These are phyloP conservation scores for Perdita meconis DNA, from an alignment of 2,888 invertebrate genomes.

Conservation along the genomic window DNA sequence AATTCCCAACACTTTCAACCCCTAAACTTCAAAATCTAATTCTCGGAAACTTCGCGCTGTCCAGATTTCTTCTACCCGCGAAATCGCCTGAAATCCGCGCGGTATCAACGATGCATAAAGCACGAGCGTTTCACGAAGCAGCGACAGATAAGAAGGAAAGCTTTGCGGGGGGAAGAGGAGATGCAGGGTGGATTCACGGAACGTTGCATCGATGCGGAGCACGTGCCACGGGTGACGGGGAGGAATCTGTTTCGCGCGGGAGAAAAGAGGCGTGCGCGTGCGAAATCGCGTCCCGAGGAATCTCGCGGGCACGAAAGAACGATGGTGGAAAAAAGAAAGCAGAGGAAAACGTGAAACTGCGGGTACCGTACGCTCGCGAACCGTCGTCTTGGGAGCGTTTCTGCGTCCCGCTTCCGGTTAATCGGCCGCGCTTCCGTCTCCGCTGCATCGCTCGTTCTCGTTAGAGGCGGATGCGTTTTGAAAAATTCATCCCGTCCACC, in stretches of 20 bases:
- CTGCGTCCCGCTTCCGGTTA: constrained; percentile 1
- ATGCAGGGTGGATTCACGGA: constrained; percentile 44
- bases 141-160: constrained; percentile 26
- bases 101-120: constrained; percentile 36
- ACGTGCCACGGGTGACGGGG: constrained; percentile 55
- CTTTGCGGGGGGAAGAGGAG: constrained; percentile 8
- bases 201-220: constrained; percentile 46
- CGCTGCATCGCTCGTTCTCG: neutral
- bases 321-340: constrained; percentile 12
- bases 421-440: neutral
- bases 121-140: constrained; percentile 5
- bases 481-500: constrained; percentile 25
- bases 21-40: too few species aligned
- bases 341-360: neutral
- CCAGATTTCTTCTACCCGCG: neutral
- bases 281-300: constrained; percentile 17
- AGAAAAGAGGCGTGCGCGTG: constrained; percentile 28
- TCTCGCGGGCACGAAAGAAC: constrained; percentile 13
- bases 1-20: too few species aligned
- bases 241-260: constrained; percentile 60
- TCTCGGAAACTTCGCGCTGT: too few species aligned
- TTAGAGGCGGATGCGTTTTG: constrained; percentile 13
- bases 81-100: neutral
- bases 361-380: constrained; percentile 2
- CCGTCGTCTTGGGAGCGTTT: constrained; percentile 29